phyloP scores from a whole-genome alignment of 2,113 vertebrate genomes.

The Tenebrosternarchus preto region DNA sequence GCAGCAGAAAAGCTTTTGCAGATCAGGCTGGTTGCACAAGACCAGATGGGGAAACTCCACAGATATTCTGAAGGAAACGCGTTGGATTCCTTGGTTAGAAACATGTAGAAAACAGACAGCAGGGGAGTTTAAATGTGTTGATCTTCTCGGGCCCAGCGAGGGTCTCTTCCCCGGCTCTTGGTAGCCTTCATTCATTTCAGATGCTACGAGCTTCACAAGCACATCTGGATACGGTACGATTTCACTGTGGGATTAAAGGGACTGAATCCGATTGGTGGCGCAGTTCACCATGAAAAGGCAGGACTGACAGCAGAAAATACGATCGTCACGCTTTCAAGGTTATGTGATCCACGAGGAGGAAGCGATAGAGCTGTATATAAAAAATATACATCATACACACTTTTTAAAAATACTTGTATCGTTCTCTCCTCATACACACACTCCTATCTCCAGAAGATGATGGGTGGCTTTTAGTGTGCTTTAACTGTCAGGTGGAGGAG shows the following conservation, averaged over 20 bases:
- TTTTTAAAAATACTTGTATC: no score
- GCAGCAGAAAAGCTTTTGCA: no score
- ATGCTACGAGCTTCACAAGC: not conserved
- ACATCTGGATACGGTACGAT: slow-evolving; percentile 3
- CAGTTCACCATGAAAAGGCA: not conserved
- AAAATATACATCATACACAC: no score
- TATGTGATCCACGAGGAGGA: not conserved
- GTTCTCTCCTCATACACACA: no score
- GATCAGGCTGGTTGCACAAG: not conserved
- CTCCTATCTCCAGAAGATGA: no score
- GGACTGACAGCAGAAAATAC: not conserved
- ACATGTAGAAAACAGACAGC: not conserved
- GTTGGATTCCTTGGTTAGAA: not conserved
- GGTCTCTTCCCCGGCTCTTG: not conserved
- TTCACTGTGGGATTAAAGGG: not conserved
- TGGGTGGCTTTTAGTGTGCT: no score
- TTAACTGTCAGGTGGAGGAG: no score
- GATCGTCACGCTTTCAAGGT: not conserved
- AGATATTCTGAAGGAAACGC: no score
- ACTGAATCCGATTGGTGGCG: not conserved
- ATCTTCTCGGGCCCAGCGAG: no score
- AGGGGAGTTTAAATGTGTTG: no score
- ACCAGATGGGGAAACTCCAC: no score
- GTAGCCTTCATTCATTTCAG: not conserved
- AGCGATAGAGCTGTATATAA: not conserved